A percentile compares a stretch with the other conserved stretches of the same genome.
Evolutionary conservation across 2,113 vertebrate genomes (phyloP).

Genomic region (Lonchura striata): DNA sequence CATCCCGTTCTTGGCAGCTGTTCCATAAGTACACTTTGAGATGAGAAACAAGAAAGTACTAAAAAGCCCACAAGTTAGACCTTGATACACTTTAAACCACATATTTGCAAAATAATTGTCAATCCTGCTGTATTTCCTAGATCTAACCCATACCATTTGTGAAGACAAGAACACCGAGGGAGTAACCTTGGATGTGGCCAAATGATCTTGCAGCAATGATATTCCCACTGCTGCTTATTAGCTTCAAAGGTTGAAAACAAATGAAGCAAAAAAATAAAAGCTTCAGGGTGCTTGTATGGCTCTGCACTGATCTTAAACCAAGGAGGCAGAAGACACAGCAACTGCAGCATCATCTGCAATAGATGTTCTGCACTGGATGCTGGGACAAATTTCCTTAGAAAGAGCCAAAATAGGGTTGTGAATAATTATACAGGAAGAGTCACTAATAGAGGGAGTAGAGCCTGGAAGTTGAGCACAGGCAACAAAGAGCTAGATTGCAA

Average conservation of each 20-base stretch:
- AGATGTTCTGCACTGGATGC: not conserved
- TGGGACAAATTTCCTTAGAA: not conserved
- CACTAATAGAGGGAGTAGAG: not conserved
- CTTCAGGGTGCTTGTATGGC: not conserved
- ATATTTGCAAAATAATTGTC: not conserved
- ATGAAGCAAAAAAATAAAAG: not conserved
- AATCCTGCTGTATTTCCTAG: not conserved
- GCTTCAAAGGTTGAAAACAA: not conserved
- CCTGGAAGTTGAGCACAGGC: not conserved
- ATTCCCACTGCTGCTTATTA: not conserved
- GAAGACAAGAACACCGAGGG: not conserved
- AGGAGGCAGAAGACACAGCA: not conserved
- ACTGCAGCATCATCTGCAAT: not conserved
- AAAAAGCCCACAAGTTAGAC: not conserved
- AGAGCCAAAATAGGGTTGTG: not conserved
- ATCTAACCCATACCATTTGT: not conserved
- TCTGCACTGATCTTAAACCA: not conserved
- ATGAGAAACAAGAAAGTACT: not conserved
- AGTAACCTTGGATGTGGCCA: not conserved
- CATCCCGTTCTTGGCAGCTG: not conserved
- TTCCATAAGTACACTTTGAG: not conserved
- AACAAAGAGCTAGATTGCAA: constrained; percentile 57
- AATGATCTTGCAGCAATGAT: rapidly evolving
- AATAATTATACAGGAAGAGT: constrained; percentile 26
- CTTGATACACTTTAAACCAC: not conserved